These are phyloP conservation scores for Poecilia wingei DNA, from an alignment of 2,797 vertebrate species.

Conservation along the genomic window DNA sequence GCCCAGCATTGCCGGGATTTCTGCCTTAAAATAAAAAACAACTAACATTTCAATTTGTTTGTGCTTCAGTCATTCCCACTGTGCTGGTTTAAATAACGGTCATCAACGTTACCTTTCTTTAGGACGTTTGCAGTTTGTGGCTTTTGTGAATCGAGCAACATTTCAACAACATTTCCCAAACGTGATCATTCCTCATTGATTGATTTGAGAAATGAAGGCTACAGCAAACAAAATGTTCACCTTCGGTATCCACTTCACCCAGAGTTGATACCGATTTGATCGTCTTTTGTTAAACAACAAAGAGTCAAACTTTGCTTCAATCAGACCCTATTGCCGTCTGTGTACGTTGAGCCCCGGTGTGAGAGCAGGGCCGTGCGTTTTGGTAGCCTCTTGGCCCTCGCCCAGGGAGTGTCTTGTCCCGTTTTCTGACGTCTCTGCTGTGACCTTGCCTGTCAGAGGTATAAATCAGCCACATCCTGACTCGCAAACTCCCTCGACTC, in stretches of 20 bases:
- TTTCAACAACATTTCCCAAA: background rate
- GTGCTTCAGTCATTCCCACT: background rate
- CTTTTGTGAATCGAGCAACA: background rate
- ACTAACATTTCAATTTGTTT: background rate
- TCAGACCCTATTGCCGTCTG: slow-evolving; percentile 8
- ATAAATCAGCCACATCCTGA: slow-evolving; percentile 76
- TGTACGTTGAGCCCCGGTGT: slow-evolving; percentile 21
- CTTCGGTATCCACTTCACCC: background rate
- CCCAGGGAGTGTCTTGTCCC: slow-evolving; percentile 64
- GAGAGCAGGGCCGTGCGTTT: slow-evolving; percentile 49
- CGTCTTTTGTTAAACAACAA: background rate
- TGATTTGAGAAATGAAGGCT: background rate
- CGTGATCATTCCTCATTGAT: background rate
- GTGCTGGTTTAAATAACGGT: background rate
- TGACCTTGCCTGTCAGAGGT: slow-evolving; percentile 59
- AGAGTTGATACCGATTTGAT: background rate
- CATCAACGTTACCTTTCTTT: background rate
- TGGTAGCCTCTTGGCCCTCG: slow-evolving; percentile 56
- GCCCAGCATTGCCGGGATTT: background rate
- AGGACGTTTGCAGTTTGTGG: background rate
- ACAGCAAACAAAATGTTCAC: background rate
- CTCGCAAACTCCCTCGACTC: slow-evolving; percentile 45
- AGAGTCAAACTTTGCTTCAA: background rate
- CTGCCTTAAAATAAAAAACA: background rate
- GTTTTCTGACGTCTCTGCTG: slow-evolving; percentile 46